Conservation (phyloP, 2,797 vertebrate genomes). For the Acrocephalus scirpaceus region DNA sequence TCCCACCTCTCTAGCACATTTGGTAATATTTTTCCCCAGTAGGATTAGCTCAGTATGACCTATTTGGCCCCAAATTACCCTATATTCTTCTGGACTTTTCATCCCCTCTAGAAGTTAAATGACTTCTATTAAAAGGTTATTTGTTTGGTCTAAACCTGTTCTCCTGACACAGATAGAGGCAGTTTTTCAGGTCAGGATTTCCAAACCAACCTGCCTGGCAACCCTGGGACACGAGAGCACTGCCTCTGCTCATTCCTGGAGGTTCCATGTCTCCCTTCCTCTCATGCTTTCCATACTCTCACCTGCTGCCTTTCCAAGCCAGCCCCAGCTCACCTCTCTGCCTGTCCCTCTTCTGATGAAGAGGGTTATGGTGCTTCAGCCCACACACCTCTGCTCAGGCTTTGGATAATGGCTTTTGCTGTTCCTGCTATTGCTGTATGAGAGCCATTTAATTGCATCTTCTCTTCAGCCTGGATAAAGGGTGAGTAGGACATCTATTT, state of each 20-base stretch:
- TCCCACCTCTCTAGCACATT: background rate
- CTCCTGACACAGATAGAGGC: background rate
- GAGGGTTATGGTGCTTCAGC: background rate
- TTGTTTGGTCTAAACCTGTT: background rate
- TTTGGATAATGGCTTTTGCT: constrained; percentile 30
- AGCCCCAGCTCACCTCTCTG: background rate
- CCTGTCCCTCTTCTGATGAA: background rate
- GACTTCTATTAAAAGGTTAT: background rate
- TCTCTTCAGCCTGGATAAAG: constrained; percentile 48
- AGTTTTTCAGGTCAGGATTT: background rate
- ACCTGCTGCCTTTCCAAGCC: background rate
- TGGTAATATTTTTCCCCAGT: background rate
- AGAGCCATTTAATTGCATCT: constrained; percentile 54
- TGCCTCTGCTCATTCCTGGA: background rate
- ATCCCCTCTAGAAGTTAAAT: background rate
- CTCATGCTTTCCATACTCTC: background rate
- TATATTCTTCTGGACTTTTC: background rate
- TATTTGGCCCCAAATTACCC: background rate
- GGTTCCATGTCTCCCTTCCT: fast-evolving
- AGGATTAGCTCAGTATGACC: background rate
- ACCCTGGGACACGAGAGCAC: fast-evolving
- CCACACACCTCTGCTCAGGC: background rate
- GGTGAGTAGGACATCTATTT: constrained; percentile 57
- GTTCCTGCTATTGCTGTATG: background rate
- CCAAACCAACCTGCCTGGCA: background rate